These are phyloP conservation scores for Resseliella maxima DNA, from an alignment of 2,888 invertebrate species.

Conservation along the genomic window DNA sequence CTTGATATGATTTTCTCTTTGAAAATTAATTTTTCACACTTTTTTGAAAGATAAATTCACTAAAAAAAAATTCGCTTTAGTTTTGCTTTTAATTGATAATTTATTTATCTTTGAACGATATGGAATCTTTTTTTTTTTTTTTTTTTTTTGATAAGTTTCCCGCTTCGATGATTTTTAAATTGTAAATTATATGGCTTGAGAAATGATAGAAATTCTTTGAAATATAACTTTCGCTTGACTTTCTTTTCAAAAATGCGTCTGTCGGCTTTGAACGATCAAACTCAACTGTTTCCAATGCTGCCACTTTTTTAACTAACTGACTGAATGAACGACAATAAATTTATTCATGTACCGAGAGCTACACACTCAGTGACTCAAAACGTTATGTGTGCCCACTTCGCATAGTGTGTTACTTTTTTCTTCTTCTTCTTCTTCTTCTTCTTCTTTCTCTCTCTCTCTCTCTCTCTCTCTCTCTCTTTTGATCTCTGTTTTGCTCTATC, in stretches of 20 bases:
- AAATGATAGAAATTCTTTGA: neutral
- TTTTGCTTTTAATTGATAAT: neutral
- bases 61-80: too few relatives aligned
- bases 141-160: too few relatives aligned
- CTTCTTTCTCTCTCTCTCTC: too few relatives aligned
- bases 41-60: too few relatives aligned
- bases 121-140: neutral
- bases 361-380: constrained; percentile 23
- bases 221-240: neutral
- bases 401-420: neutral
- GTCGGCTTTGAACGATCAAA: constrained; percentile 21
- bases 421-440: constrained; percentile 12
- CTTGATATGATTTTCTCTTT: too few relatives aligned
- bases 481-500: too few relatives aligned
- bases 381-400: neutral
- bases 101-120: neutral
- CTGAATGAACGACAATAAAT: constrained; percentile 48
- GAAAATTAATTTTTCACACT: too few relatives aligned
- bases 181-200: neutral
- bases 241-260: constrained; percentile 14
- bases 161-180: neutral
- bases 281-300: constrained; percentile 48
- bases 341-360: constrained; percentile 29
- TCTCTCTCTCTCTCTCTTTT: too few relatives aligned
- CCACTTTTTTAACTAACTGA: constrained; percentile 19